Evolutionary conservation across 2,113 vertebrate species (phyloP).

Genomic region (Sylvilagus bachmani): DNA sequence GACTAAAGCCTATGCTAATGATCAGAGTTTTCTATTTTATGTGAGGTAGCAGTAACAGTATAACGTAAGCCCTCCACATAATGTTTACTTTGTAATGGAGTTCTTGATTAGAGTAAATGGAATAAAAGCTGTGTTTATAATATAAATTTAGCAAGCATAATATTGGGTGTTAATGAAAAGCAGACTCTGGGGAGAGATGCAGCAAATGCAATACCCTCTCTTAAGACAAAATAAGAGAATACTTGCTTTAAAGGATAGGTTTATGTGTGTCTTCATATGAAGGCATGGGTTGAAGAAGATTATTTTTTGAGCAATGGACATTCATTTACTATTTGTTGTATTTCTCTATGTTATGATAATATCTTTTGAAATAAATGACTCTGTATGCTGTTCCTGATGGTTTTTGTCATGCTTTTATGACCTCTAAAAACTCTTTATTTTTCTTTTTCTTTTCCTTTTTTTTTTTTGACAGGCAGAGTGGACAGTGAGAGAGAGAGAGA

Average conservation of each 20-base stretch:
- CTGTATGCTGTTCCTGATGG: not conserved
- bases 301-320: not conserved
- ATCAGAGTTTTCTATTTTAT: not conserved
- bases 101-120: not conserved
- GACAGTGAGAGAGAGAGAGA: no score
- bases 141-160: constrained; percentile 53
- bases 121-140: constrained; percentile 27
- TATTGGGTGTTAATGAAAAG: constrained; percentile 69
- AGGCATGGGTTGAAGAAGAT: not conserved
- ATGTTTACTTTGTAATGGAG: not conserved
- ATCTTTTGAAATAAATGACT: not conserved
- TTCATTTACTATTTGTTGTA: not conserved
- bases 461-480: no score
- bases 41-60: not conserved
- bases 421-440: not conserved
- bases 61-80: not conserved
- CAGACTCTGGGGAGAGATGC: not conserved
- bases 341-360: not conserved
- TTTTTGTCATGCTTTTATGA: not conserved
- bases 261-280: not conserved
- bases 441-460: no score
- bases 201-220: not conserved
- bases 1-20: not conserved
- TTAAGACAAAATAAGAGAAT: not conserved
- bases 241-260: not conserved